Conservation (phyloP, 2,888 invertebrate species). For the Serrognathus titanus region DNA sequence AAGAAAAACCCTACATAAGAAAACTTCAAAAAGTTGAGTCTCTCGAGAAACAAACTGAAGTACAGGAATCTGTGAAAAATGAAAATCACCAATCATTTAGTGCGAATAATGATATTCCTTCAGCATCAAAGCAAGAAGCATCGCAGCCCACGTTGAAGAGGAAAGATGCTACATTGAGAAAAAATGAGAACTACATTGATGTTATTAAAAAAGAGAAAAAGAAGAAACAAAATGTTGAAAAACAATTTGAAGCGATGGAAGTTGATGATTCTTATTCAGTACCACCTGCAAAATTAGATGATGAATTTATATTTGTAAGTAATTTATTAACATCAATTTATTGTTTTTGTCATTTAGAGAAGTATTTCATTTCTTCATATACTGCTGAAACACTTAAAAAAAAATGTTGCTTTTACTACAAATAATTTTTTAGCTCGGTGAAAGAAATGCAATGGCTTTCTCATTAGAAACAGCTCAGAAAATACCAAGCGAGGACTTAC, state of each 20-base stretch:
- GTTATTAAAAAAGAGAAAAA: slow-evolving; percentile 29
- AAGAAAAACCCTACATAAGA: slow-evolving; percentile 45
- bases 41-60: neutral
- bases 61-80: neutral
- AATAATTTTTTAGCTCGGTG: slow-evolving; percentile 57
- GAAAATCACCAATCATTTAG: slow-evolving; percentile 7
- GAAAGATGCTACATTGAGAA: slow-evolving; percentile 14
- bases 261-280: slow-evolving; percentile 12
- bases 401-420: neutral
- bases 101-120: too few species aligned
- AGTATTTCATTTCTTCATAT: neutral
- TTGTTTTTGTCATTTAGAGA: too few species aligned
- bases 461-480: slow-evolving; percentile 60
- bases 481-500: slow-evolving; percentile 66
- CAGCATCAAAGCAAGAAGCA: too few species aligned
- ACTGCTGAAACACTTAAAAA: too few species aligned
- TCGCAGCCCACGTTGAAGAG: slow-evolving; percentile 11
- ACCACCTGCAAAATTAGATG: slow-evolving; percentile 24
- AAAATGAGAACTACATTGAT: slow-evolving; percentile 16
- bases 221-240: slow-evolving; percentile 22
- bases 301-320: slow-evolving; percentile 49
- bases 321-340: neutral
- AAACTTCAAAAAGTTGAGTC: slow-evolving; percentile 26
- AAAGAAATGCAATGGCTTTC: slow-evolving; percentile 72
- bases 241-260: slow-evolving; percentile 16